Percentiles rank a stretch among this genome's conserved stretches.
Conservation (phyloP, 2,888 invertebrate genomes). For the Icerya purchasi region DNA sequence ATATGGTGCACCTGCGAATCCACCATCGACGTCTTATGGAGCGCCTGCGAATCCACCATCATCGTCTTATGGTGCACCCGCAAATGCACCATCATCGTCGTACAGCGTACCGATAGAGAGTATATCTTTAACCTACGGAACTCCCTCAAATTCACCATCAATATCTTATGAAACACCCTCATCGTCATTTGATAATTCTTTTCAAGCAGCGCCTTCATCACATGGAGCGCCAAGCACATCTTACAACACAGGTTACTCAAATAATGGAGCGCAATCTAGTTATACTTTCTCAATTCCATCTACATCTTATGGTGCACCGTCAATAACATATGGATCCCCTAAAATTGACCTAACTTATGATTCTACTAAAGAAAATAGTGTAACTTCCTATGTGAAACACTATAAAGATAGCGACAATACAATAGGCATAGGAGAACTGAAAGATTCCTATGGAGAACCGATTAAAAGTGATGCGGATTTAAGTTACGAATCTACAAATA, state of each 20-base stretch:
- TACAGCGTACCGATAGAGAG: conserved; percentile 7
- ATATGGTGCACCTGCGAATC: conserved; percentile 4
- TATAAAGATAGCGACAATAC: conserved; percentile 7
- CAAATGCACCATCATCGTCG: conserved; percentile 1
- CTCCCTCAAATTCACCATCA: conserved; percentile 7
- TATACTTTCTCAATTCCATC: conserved; percentile 16
- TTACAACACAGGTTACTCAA: not conserved
- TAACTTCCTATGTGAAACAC: conserved; percentile 5
- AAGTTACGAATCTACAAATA: conserved; percentile 8
- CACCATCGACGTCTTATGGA: conserved; percentile 20
- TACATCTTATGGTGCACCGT: conserved; percentile 16
- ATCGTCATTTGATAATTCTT: conserved; percentile 14
- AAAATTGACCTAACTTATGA: conserved; percentile 12
- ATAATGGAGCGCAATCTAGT: conserved; percentile 1
- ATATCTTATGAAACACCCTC: conserved; percentile 13
- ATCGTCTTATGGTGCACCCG: conserved; percentile 12
- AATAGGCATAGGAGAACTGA: not conserved
- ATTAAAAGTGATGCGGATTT: conserved; percentile 9
- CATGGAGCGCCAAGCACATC: not conserved
- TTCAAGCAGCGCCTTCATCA: not conserved
- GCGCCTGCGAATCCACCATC: conserved; percentile 11
- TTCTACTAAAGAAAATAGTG: conserved; percentile 6
- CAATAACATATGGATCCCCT: conserved; percentile 21
- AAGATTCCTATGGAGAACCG: conserved; percentile 14
- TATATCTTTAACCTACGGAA: not conserved